These are phyloP conservation scores for Panthera uncia DNA, from an alignment of 2,113 vertebrate species.

Conservation along the genomic window DNA sequence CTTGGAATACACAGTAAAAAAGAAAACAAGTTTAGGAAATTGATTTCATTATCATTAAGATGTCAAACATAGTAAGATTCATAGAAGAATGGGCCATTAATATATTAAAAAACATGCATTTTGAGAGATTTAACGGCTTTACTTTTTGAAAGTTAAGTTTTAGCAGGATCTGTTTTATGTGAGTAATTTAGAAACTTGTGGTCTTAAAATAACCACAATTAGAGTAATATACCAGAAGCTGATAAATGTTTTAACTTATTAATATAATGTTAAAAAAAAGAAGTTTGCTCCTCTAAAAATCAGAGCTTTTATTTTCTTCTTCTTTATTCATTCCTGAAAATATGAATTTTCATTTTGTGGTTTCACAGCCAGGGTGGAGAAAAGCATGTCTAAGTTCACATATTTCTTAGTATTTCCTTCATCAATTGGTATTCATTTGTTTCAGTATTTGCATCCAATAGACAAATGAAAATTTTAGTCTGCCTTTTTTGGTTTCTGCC, in stretches of 20 bases:
- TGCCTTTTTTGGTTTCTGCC: background rate
- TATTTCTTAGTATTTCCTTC: background rate
- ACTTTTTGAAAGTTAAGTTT: conserved; percentile 61
- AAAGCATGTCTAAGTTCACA: background rate
- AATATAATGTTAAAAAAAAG: background rate
- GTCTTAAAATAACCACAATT: conserved; percentile 7
- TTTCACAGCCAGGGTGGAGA: background rate
- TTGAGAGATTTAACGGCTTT: conserved; percentile 69
- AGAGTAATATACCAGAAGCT: conserved; percentile 22
- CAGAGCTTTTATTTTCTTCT: too few relatives aligned
- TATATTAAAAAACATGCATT: conserved; percentile 31
- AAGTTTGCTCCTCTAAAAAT: background rate
- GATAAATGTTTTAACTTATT: conserved; percentile 32
- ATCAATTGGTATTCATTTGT: background rate
- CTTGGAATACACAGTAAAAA: conserved; percentile 50
- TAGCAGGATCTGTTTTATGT: background rate
- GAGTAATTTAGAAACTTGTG: conserved; percentile 50
- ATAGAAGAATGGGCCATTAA: background rate
- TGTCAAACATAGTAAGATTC: conserved; percentile 65
- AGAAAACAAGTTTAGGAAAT: conserved; percentile 58
- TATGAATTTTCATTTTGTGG: background rate
- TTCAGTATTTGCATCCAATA: background rate
- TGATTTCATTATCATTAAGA: conserved; percentile 66
- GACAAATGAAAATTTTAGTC: background rate
- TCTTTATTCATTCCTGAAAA: background rate